Conservation (phyloP, 2,888 invertebrate genomes). For the Pelosia muscerda region DNA sequence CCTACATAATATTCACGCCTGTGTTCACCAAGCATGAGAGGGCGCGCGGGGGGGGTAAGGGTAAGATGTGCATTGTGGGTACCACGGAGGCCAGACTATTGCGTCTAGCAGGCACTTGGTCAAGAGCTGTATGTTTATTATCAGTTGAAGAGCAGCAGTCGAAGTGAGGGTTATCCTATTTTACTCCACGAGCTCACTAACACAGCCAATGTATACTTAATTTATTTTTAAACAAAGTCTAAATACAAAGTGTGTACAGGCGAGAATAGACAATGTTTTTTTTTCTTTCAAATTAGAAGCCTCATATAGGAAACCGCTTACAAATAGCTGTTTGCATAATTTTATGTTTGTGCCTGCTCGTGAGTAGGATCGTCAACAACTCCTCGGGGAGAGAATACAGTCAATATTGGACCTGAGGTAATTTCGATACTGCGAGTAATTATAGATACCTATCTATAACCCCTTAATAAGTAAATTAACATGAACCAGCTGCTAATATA, state of each 20-base stretch:
- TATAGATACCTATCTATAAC: not conserved
- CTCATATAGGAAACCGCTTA: not conserved
- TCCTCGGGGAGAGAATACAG: not conserved
- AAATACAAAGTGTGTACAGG: not conserved
- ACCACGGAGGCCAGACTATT: too few relatives aligned
- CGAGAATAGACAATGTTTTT: not conserved
- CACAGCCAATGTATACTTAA: too few relatives aligned
- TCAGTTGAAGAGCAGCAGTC: too few relatives aligned
- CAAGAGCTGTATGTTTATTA: too few relatives aligned
- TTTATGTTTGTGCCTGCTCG: not conserved
- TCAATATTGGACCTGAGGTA: not conserved
- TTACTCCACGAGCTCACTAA: too few relatives aligned
- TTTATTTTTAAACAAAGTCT: not conserved
- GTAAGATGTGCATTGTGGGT: too few relatives aligned
- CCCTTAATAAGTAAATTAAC: not conserved
- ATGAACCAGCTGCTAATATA: not conserved
- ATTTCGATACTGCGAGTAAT: not conserved
- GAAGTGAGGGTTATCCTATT: too few relatives aligned
- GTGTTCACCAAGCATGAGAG: too few relatives aligned
- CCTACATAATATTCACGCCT: too few relatives aligned
- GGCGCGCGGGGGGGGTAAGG: too few relatives aligned
- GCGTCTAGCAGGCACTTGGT: too few relatives aligned
- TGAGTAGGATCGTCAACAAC: not conserved
- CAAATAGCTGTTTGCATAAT: conserved; percentile 4
- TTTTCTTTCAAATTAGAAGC: not conserved